Evolutionary conservation across 1,140 invertebrate genomes (phyloP), one percentile per base, ranked within the genome.

Genomic region (Anastatus disparis): DNA sequence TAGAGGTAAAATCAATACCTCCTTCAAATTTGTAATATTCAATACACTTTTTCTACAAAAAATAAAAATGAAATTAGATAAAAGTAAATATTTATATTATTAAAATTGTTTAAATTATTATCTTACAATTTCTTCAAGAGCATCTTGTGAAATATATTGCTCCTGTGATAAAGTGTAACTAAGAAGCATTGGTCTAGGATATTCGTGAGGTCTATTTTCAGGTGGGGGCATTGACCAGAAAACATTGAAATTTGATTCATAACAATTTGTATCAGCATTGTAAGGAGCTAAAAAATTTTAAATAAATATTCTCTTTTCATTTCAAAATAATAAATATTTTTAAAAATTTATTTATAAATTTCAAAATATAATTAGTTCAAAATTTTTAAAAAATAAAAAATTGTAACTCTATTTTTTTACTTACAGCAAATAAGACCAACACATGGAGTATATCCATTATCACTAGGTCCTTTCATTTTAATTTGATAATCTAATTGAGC

Each of bases 191-290:
- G 96, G 95, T 38, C 94, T 89, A 0, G 95, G 95, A 86, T 96
- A 96, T 82, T 98, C 96, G 38, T 93, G 91, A 3, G 94, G 94
- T 76, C 93, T 90, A 77, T 94, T 93, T 86, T 98, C 96, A 35
- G 94, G 92, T 15, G 96, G 96, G 20, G 97, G 96, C 86, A 96
- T 91, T 2, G 97, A 95, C 96, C 96, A 98, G 81, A 94, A 98
- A 63, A 94, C 92, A 61, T 93, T 93, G 42, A 97, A 89, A 67
- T 91, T 91, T 2, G 93, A 94, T 77, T 94, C 93, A 67, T 93
- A 86, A 26, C 91, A 92, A 52, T 89, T 89, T 75, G 90, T 93
- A 78, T 93, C 92, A 55, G 90, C 90, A 81, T 94, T 93, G 79
- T 95, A 97, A 6, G 95, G 95, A 46, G 96, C 94, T 97, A 79